Evolutionary conservation across 2,888 invertebrate species (phyloP), one percentile per base, ranked within the genome.

Genomic region (Cephus runcator): DNA sequence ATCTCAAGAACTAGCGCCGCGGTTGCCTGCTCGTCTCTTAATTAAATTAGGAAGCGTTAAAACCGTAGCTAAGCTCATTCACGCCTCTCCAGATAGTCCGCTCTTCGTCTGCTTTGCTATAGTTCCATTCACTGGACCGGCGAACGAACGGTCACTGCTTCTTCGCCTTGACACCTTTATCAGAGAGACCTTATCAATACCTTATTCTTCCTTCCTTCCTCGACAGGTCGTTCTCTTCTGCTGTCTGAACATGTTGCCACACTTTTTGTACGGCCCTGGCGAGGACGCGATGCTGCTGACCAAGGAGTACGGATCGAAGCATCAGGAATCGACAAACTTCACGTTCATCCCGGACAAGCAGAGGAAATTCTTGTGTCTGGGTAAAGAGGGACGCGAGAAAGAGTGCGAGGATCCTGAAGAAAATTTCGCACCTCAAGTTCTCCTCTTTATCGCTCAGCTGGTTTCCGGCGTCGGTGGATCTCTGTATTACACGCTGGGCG

Each of bases 401-500:
- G 92, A 92, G 69, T 94, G 94, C 85, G 88, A 90, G 11, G 92
- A 92, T 15, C 87, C 86, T 4, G 93, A 93, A 78, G 94, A 94
- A 0, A 94, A 93, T 86, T 92, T 94, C 79, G 93, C 94, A 0
- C 95, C 95, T 0, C 94, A 94, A 80, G 90, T 93, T 33, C 92
- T 95, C 40, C 92, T 96, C 15, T 95, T 95, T 85, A 86, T 93
- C 11, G 95, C 95, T 0, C 95, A 95, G 88, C 93, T 95, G 78
- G 93, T 96, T 73, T 95, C 95, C 2, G 95, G 95, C 1, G 93
- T 95, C 71, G 95, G 95, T 34, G 95, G 95, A 68, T 94, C 95
- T 1, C 91, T 95, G 0, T 95, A 94, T 87, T 95, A 94, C 85
- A 95, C 95, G 0, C 92, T 96, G 23, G 95, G 95, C 4, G 94